Conservation (phyloP, 2,888 invertebrate species). For the Acanthosoma haemorrhoidale region DNA sequence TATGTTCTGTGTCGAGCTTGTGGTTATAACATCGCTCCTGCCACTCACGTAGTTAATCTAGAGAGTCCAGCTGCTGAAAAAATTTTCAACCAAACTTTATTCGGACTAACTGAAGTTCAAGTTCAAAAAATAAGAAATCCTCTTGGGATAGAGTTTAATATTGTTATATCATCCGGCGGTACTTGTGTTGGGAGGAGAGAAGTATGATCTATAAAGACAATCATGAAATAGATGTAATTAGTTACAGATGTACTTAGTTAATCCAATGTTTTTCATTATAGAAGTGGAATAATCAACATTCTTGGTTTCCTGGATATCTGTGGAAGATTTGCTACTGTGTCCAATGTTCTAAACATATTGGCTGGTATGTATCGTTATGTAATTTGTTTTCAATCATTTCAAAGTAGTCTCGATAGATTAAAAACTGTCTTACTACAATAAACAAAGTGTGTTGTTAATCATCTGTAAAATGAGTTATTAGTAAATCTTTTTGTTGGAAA, state of each 20-base stretch:
- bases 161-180: slow-evolving; percentile 53
- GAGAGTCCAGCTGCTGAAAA: slow-evolving; percentile 51
- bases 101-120: slow-evolving; percentile 52
- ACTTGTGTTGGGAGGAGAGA: slow-evolving; percentile 53
- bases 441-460: too few species aligned
- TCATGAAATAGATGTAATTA: not conserved
- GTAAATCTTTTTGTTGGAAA: not conserved
- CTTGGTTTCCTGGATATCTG: slow-evolving; percentile 62
- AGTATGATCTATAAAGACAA: slow-evolving; percentile 45
- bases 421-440: too few species aligned
- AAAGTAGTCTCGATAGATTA: too few species aligned
- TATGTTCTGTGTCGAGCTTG: slow-evolving; percentile 55
- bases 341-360: slow-evolving; percentile 57
- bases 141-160: slow-evolving; percentile 52
- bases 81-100: slow-evolving; percentile 51
- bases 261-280: slow-evolving; percentile 20
- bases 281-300: slow-evolving; percentile 54
- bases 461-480: not conserved
- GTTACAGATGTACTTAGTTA: not conserved
- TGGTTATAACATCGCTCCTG: slow-evolving; percentile 55
- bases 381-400: too few species aligned
- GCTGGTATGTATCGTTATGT: slow-evolving; percentile 52
- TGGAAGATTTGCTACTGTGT: slow-evolving; percentile 60
- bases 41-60: slow-evolving; percentile 52
- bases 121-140: slow-evolving; percentile 56